A percentile compares a stretch with the other conserved stretches of the same genome.
These are phyloP conservation scores for Pycnonotus jocosus DNA, from an alignment of 2,113 vertebrate genomes.

Conservation along the genomic window DNA sequence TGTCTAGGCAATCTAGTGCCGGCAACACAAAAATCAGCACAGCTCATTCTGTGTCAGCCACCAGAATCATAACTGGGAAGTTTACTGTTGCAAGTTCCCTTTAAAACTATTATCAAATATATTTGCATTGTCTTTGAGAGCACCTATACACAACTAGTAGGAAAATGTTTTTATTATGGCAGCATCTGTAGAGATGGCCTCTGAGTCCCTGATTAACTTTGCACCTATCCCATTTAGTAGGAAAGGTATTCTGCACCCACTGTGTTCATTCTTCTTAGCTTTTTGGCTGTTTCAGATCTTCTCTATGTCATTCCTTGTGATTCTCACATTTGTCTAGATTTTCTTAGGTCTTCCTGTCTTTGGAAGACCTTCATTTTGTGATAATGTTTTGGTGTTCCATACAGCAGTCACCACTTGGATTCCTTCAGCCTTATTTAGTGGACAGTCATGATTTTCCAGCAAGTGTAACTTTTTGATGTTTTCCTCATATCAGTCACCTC, in stretches of 20 bases:
- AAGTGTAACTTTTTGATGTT: not conserved
- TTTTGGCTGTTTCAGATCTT: not conserved
- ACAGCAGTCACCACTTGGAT: not conserved
- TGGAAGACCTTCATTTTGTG: not conserved
- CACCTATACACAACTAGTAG: not conserved
- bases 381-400: not conserved
- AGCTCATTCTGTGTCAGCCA: not conserved
- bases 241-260: not conserved
- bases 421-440: not conserved
- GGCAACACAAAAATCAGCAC: not conserved
- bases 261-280: not conserved
- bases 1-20: not conserved
- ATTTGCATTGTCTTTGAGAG: not conserved
- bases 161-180: not conserved
- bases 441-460: not conserved
- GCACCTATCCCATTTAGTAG: not conserved
- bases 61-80: not conserved
- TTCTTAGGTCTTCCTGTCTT: not conserved
- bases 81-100: not conserved
- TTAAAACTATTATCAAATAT: not conserved
- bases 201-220: not conserved
- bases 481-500: not conserved
- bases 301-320: accelerated
- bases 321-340: not conserved
- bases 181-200: not conserved